Evolutionary conservation across 2,888 invertebrate genomes (phyloP), one percentile per base, ranked within the genome.

Genomic region (Dicyrtoma fusca): DNA sequence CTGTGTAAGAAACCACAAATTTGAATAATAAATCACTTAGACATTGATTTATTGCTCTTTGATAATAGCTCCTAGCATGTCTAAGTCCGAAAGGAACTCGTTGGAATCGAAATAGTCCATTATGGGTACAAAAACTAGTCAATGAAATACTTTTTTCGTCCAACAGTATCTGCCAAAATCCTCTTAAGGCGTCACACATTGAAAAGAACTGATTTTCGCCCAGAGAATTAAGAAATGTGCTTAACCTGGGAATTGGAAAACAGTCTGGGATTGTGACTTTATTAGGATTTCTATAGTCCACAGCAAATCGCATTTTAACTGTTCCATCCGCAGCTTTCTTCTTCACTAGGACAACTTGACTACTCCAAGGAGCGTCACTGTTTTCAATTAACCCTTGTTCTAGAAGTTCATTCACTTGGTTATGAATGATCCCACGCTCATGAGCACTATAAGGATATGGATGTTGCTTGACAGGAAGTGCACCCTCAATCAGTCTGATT

Each of bases 241-340:
- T 82, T 1, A 84, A 82, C 19, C 81, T 76, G 0, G 84, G 82
- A 69, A 83, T 76, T 0, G 83, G 83, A 68, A 81, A 82, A 1
- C 77, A 66, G 63, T 83, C 81, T 17, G 82, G 80, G 0, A 79
- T 69, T 0, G 82, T 82, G 0, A 73, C 71, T 5, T 75, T 74
- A 57, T 82, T 82, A 13, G 83, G 69, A 26, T 65, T 73, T 1
- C 82, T 65, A 68, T 76, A 82, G 63, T 82, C 82, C 0, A 81
- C 78, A 61, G 81, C 80, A 13, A 82, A 75, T 57, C 81, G 45
- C 55, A 71, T 79, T 69, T 79, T 78, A 5, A 79, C 81, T n/a
- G n/a, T n/a, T 42, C 79, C 77, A 42, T 77, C 78, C 69, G 82
- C 82, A 21, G 17, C 14, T 6, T n/a, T 26, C 1, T 8, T 11